Percentiles rank a stretch among this genome's conserved stretches.
These are phyloP conservation scores for Falco biarmicus DNA, from an alignment of 2,797 vertebrate genomes.

Conservation along the genomic window DNA sequence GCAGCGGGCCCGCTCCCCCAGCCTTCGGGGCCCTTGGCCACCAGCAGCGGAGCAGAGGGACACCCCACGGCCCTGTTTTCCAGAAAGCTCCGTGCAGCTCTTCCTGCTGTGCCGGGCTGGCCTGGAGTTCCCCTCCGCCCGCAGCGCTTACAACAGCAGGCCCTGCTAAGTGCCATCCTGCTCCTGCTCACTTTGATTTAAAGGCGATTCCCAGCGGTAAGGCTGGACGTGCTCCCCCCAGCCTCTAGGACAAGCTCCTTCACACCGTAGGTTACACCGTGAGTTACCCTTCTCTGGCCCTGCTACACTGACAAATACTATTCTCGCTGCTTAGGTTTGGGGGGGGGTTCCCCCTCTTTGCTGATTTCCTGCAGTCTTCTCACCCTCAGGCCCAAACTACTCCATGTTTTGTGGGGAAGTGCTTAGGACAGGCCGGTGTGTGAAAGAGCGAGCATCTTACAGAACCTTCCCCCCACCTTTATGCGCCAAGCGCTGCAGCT, in stretches of 20 bases:
- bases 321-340: neutral
- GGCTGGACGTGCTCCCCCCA: neutral
- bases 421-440: neutral
- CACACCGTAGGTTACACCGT: rapidly evolving
- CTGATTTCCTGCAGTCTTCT: neutral
- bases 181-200: neutral
- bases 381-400: neutral
- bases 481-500: neutral
- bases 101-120: neutral
- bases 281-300: neutral
- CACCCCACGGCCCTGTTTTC: neutral
- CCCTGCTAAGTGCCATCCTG: neutral
- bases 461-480: neutral
- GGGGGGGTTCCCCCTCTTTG: neutral
- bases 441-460: neutral
- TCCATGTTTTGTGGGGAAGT: neutral
- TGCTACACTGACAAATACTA: neutral
- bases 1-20: neutral
- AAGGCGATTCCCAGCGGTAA: neutral
- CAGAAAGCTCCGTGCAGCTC: neutral
- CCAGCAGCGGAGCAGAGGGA: neutral
- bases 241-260: neutral
- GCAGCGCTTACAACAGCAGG: neutral
- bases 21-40: neutral
- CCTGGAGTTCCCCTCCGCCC: no score